These are phyloP conservation scores for Aythya baeri DNA, from an alignment of 2,113 vertebrate species.

Conservation along the genomic window DNA sequence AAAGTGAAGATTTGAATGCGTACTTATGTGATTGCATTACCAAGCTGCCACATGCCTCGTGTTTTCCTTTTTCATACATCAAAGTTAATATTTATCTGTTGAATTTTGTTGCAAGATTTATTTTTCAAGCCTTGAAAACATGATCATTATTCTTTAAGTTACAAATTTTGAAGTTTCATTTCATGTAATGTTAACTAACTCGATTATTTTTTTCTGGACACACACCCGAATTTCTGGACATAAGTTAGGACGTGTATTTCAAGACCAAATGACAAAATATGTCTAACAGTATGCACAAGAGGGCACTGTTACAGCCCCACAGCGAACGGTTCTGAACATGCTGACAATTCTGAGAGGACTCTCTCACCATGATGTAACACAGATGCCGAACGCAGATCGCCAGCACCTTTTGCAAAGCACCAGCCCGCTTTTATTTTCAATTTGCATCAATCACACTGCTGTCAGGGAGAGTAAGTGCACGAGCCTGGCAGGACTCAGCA, in stretches of 20 bases:
- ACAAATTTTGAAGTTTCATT: background rate
- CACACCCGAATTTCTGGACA: background rate
- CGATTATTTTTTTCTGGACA: background rate
- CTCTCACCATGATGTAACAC: background rate
- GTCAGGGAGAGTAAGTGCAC: fast-evolving
- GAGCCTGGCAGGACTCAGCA: fast-evolving
- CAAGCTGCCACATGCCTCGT: background rate
- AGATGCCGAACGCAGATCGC: fast-evolving
- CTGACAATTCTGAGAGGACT: background rate
- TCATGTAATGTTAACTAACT: background rate
- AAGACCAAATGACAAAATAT: background rate
- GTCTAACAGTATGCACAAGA: background rate
- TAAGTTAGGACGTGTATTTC: background rate
- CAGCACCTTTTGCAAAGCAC: background rate
- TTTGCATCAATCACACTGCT: fast-evolving
- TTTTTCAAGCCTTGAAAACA: background rate
- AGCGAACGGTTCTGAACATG: background rate
- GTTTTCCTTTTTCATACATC: background rate
- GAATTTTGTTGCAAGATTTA: background rate
- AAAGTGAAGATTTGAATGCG: background rate
- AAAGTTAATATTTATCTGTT: background rate
- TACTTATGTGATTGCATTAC: background rate
- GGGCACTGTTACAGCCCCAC: background rate
- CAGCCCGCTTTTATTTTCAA: fast-evolving
- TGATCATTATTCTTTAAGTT: background rate